Percentiles rank a stretch among this genome's conserved stretches.
Conservation (phyloP, 2,113 vertebrate species). For the Laticauda colubrina region DNA sequence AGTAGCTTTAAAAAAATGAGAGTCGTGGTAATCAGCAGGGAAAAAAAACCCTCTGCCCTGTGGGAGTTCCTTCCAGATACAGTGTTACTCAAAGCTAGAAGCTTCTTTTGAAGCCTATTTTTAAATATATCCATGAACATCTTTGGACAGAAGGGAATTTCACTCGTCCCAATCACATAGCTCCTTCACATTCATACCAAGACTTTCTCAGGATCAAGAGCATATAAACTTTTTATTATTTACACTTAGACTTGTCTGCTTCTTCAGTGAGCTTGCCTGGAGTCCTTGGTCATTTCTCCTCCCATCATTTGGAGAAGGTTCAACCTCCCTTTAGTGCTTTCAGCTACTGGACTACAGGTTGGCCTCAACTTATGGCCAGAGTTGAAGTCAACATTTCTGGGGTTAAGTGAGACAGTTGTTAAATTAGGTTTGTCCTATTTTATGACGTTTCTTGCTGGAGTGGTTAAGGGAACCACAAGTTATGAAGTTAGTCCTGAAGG, state of each 20-base stretch:
- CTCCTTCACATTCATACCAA: not conserved
- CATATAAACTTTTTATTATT: not conserved
- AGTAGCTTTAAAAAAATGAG: not conserved
- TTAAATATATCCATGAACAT: not conserved
- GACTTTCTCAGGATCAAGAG: not conserved
- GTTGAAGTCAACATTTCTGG: not conserved
- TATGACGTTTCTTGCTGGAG: too few species aligned
- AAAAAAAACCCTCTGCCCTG: not conserved
- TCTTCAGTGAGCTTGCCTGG: too few species aligned
- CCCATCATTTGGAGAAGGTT: not conserved
- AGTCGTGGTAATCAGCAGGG: not conserved
- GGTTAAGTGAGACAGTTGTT: not conserved
- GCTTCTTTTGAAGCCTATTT: not conserved
- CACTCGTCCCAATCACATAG: not conserved
- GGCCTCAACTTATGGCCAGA: not conserved
- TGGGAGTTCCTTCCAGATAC: not conserved
- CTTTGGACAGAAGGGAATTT: not conserved
- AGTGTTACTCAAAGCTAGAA: not conserved
- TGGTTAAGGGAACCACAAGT: not conserved
- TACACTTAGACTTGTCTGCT: not conserved
- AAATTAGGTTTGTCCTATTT: too few species aligned
- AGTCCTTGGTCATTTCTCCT: too few species aligned
- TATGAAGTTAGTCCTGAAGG: too few species aligned
- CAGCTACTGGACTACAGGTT: not conserved
- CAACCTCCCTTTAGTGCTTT: not conserved